phyloP scores from a whole-genome alignment of 2,888 invertebrate genomes.

The Pachydiplax longipennis region DNA sequence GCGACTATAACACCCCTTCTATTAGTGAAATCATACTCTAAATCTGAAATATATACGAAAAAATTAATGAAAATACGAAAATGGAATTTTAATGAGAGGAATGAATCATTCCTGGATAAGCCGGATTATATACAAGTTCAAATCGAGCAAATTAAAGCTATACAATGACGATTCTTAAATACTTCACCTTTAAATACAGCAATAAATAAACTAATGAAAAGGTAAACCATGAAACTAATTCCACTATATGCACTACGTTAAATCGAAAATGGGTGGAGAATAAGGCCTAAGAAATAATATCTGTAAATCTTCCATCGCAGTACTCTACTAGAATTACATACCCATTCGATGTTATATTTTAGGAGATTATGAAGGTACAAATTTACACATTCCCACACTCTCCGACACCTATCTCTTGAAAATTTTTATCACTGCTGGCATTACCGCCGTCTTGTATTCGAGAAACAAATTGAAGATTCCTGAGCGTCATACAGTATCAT shows the following conservation, averaged over 20 bases:
- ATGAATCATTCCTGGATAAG: not conserved
- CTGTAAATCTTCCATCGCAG: no score
- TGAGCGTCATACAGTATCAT: not conserved
- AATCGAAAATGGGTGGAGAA: not conserved
- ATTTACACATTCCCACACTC: not conserved
- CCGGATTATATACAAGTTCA: not conserved
- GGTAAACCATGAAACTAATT: not conserved
- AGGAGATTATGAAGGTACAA: not conserved
- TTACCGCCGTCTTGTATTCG: constrained; percentile 24
- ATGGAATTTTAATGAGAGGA: no score
- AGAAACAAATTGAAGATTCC: not conserved
- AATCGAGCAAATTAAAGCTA: no score
- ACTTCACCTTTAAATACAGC: not conserved
- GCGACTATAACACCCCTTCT: not conserved
- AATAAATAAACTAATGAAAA: not conserved
- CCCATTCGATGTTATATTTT: not conserved
- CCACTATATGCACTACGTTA: no score
- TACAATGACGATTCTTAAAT: not conserved
- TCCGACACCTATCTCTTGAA: not conserved
- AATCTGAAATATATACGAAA: not conserved
- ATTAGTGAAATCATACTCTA: not conserved
- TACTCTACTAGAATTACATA: not conserved
- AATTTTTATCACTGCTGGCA: not conserved
- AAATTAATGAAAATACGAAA: no score
- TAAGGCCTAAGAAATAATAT: not conserved